These are phyloP conservation scores for Distichodus sexfasciatus DNA, from an alignment of 2,797 vertebrate species.

Conservation along the genomic window DNA sequence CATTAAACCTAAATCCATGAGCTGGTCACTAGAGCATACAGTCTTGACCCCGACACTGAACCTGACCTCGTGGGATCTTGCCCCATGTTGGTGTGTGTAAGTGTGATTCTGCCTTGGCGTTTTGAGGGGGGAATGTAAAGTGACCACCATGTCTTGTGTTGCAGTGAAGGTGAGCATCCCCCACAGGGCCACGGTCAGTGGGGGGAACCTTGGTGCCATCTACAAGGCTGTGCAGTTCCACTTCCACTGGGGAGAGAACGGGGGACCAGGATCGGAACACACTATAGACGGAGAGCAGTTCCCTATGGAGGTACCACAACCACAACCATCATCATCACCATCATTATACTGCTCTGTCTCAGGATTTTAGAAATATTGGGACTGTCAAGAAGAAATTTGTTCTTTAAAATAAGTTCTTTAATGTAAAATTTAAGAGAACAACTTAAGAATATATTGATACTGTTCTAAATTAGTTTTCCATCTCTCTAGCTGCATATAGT, in stretches of 20 bases:
- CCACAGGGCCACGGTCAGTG: slow-evolving; percentile 55
- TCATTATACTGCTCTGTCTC: neutral
- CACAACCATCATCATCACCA: neutral
- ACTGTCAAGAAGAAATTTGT: too few relatives aligned
- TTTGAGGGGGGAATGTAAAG: neutral
- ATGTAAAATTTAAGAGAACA: neutral
- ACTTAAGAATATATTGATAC: neutral
- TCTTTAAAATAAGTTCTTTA: neutral
- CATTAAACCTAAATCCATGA: too few relatives aligned
- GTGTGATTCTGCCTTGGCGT: too few relatives aligned
- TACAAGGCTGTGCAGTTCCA: slow-evolving; percentile 87
- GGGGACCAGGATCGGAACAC: slow-evolving; percentile 85
- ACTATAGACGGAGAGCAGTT: slow-evolving; percentile 82
- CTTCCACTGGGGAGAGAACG: slow-evolving; percentile 81
- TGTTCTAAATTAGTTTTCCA: neutral
- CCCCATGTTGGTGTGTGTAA: too few relatives aligned
- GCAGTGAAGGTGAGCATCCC: slow-evolving; percentile 76
- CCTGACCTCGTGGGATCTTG: too few relatives aligned
- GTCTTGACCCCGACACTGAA: neutral
- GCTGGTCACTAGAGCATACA: too few relatives aligned
- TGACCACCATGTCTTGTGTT: neutral
- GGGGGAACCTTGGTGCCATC: slow-evolving; percentile 65
- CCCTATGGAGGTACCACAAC: slow-evolving; percentile 86
- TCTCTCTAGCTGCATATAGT: slow-evolving; percentile 83
- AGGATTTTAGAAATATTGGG: too few relatives aligned